These are phyloP conservation scores for Salpingus planirostris DNA, from an alignment of 2,888 invertebrate species.

Conservation along the genomic window DNA sequence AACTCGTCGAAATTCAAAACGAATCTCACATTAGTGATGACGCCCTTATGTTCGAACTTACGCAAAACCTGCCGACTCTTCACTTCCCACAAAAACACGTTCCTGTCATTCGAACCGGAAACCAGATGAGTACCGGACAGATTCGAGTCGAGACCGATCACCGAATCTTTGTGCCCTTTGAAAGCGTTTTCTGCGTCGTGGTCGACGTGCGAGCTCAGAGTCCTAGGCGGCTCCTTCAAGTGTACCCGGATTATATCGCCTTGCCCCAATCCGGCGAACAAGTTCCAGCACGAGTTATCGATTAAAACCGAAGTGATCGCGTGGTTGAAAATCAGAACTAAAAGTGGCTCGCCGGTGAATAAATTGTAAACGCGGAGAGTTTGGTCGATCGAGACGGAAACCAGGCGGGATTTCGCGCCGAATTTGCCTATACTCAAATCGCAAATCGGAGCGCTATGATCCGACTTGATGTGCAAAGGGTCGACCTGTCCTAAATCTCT, in stretches of 20 bases:
- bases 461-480: conserved; percentile 62
- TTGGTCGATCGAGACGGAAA: conserved; percentile 72
- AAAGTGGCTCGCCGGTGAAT: conserved; percentile 55
- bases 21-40: conserved; percentile 63
- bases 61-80: conserved; percentile 64
- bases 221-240: conserved; percentile 59
- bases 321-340: conserved; percentile 65
- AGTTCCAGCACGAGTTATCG: conserved; percentile 58
- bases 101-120: conserved; percentile 71
- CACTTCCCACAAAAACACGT: conserved; percentile 75
- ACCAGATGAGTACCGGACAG: conserved; percentile 60
- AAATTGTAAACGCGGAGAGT: conserved; percentile 77
- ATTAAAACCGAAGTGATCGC: conserved; percentile 59
- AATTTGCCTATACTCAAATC: conserved; percentile 64
- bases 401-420: conserved; percentile 60
- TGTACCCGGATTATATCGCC: conserved; percentile 64
- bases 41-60: conserved; percentile 63
- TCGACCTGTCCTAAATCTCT: conserved; percentile 48
- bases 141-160: conserved; percentile 66
- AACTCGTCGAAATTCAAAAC: conserved; percentile 51
- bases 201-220: conserved; percentile 56
- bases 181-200: conserved; percentile 51
- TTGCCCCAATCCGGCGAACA: conserved; percentile 65
- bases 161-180: conserved; percentile 56
- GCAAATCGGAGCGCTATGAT: conserved; percentile 72